Conservation (phyloP, 92 coral and sea anemone genomes). For the Phenganax marumi region DNA sequence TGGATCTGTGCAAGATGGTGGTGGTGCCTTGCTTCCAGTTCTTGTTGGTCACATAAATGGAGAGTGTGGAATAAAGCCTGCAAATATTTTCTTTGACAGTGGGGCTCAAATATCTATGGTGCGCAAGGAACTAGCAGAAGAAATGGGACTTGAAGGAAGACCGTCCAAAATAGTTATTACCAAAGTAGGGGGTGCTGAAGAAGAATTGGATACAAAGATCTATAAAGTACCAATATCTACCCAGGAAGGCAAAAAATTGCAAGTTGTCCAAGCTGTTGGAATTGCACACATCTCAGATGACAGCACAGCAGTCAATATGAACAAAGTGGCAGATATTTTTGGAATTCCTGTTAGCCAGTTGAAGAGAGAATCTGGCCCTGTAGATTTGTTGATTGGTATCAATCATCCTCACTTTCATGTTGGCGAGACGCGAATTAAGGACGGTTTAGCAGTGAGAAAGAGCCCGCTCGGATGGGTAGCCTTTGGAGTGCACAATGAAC, state of each 20-base stretch:
- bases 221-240: slow-evolving; percentile 44
- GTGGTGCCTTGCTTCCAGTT: slow-evolving; percentile 2
- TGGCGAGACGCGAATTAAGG: slow-evolving; percentile 61
- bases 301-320: slow-evolving; percentile 25
- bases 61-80: background rate
- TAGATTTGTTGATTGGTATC: slow-evolving; percentile 60
- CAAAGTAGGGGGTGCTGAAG: slow-evolving; percentile 59
- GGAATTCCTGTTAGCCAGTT: slow-evolving; percentile 29
- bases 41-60: slow-evolving; percentile 10
- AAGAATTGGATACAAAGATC: slow-evolving; percentile 45
- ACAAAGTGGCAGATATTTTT: slow-evolving; percentile 33
- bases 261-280: slow-evolving; percentile 57
- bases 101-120: slow-evolving; percentile 60
- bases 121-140: slow-evolving; percentile 39
- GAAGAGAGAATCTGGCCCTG: slow-evolving; percentile 54
- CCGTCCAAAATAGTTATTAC: slow-evolving; percentile 47
- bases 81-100: slow-evolving; percentile 15
- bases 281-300: slow-evolving; percentile 63
- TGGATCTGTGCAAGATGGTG: slow-evolving; percentile 12
- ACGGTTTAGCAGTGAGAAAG: slow-evolving; percentile 47
- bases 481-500: slow-evolving; percentile 40
- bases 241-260: slow-evolving; percentile 18
- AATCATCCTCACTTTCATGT: slow-evolving; percentile 61
- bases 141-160: slow-evolving; percentile 40
- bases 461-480: slow-evolving; percentile 68